Percentiles rank a stretch among this genome's conserved stretches.
Conservation (phyloP, 53 echinoderm and acorn worm species). For the Astropecten irregularis region DNA sequence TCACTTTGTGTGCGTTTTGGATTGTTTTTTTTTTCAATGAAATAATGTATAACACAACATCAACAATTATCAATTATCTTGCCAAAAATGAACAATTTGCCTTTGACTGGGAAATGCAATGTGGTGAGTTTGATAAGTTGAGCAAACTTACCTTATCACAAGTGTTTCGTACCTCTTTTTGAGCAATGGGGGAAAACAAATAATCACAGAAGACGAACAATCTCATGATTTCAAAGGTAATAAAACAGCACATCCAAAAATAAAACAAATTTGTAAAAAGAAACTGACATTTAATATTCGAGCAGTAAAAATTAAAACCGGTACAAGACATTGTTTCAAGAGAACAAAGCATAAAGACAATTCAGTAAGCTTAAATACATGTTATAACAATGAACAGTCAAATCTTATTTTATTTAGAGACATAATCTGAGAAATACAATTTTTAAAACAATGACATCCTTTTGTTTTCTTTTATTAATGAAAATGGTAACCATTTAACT, state of each 20-base stretch:
- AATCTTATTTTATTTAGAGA: too few species aligned
- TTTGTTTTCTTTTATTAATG: background rate
- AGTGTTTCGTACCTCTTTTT: too few species aligned
- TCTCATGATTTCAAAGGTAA: background rate
- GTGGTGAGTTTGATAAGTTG: too few species aligned
- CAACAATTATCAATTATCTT: too few species aligned
- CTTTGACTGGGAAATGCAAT: too few species aligned
- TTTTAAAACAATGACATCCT: background rate
- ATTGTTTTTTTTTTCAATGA: too few species aligned
- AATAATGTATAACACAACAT: too few species aligned
- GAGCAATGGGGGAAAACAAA: too few species aligned
- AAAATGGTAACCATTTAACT: too few species aligned
- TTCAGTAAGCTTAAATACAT: background rate
- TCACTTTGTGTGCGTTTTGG: too few species aligned
- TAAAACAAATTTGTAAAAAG: constrained; percentile 1
- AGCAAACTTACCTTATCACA: background rate
- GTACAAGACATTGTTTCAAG: background rate
- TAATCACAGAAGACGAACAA: too few species aligned
- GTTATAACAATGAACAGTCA: background rate
- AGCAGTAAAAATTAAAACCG: constrained; percentile 6
- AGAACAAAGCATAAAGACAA: background rate
- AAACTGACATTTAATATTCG: constrained; percentile 26
- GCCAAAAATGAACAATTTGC: too few species aligned
- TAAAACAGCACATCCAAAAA: background rate
- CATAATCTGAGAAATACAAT: background rate